Evolutionary conservation across 2,797 vertebrate genomes (phyloP).

Genomic region (Apodemus agrarius): DNA sequence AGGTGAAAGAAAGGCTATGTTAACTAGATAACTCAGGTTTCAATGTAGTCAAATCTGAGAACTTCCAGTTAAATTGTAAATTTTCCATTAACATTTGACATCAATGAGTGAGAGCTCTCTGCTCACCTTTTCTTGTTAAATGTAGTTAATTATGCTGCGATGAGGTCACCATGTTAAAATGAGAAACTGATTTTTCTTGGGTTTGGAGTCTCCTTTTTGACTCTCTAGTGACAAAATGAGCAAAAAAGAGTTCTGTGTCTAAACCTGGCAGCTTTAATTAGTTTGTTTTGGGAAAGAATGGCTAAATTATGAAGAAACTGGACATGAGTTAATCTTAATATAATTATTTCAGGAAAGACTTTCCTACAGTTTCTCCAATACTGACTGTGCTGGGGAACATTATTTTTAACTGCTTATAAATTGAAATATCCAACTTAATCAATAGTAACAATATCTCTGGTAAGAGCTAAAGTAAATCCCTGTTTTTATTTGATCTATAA

Average conservation of each 20-base stretch:
- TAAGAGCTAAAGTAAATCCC: background rate
- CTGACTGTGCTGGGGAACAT: background rate
- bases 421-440: background rate
- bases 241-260: background rate
- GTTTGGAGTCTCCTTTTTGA: background rate
- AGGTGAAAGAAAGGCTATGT: constrained; percentile 69
- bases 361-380: background rate
- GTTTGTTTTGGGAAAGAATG: background rate
- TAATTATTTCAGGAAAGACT: constrained; percentile 36
- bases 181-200: constrained; percentile 55
- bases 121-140: background rate
- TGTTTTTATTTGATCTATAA: background rate
- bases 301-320: background rate
- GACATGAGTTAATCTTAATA: background rate
- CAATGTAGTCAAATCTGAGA: background rate
- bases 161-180: constrained; percentile 58
- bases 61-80: constrained; percentile 35
- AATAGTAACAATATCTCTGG: background rate
- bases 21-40: background rate
- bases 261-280: background rate
- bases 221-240: background rate
- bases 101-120: constrained; percentile 62
- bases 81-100: background rate
- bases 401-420: constrained; percentile 4
- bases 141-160: constrained; percentile 60